Base-by-base conservation (phyloP, 2,797 vertebrate genomes). In the Sebastes variabilis region DNA sequence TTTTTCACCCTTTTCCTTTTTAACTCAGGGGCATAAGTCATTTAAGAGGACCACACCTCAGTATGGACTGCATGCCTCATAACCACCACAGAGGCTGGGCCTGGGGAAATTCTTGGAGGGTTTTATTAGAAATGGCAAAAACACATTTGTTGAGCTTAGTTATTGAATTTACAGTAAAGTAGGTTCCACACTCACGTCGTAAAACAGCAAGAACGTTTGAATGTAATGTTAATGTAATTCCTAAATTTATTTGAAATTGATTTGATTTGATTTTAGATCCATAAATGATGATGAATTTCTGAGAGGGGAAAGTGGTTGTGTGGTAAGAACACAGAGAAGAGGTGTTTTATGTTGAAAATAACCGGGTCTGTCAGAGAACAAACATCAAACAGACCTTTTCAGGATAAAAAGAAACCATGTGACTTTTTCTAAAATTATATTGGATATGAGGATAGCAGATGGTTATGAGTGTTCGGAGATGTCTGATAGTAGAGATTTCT, bases 1-100 rank as follows among this genome's bases (percentile, higher is more conserved):
- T 81, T 84, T 92, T 86, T 91, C 65, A 83, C 59, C 22, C 58
- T 85, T 72, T 81, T 77, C 29, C 75, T 79, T 84, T 86, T 81
- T 52, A 61, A 60, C 67, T 83, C 13, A 30, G 66, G 73, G 75
- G 64, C 27, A 67, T 85, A 66, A 87, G 70, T 88, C 77, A 79
- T 76, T 61, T 58, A 49, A 61, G 42, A 73, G 68, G 79, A 79
- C 82, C 79, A 80, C 85, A 75, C 85, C 78, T 82, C 77, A 30
- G 58, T 65, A 54, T 66, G 59, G 77, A 74, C 60, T 34, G 69
- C 72, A 46, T 46, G 42, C 42, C 55, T 46, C 22, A 82, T 77
- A 70, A 56, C 58, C 72, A 83, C 67, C 60, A 11, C 80, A 86
- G 70, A 87, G 75, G 55, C 66, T 79, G 55, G 65, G 18, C n/a